Evolutionary conservation across 2,113 vertebrate genomes (phyloP), one percentile per base, ranked within the genome.

Genomic region (Athene cunicularia): DNA sequence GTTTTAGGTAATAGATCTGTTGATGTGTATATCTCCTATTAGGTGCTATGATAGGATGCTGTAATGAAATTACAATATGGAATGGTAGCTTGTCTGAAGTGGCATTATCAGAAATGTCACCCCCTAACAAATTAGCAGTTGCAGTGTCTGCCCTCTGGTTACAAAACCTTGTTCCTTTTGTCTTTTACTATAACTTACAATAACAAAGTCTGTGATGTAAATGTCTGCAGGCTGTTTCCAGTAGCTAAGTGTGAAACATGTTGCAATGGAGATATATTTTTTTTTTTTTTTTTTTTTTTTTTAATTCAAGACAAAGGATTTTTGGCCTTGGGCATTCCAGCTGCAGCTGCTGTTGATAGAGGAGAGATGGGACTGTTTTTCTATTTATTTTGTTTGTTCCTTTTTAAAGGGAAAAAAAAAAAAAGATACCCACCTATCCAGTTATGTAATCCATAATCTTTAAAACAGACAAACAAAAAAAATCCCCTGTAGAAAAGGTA

Each of bases 91-190:
- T 3, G 12, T 86, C 96, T 97, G 90, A 83, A 96, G 91, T 1
- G 9, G 83, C 64, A 86, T 97, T 97, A 96, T 92, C 89, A 95
- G 87, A 97, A 98, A 96, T 96, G 96, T 97, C 98, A 98, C 77
- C 41, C 68, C 88, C 33, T 96, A 95, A 98, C 94, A 97, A 98
- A 98, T 96, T 87, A 97, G 75, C 41, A 41, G 84, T 83, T 87
- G 70, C 73, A 95, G 88, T 81, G 89, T 97, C 95, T 97, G 90
- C 98, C 98, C 73, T 86, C 60, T 89, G 92, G 97, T 87, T 96
- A 95, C 67, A 98, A 87, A 97, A 93, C 68, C 88, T 59, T 70
- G 93, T 91, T 97, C 63, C 79, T 93, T 97, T 98, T 98, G 95
- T 96, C 92, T 98, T 97, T 94, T 95, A n/a, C 76, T 96, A 11